Percentiles rank a stretch among this genome's conserved stretches.
Conservation (phyloP, 2,888 invertebrate species). For the Noctua comes region DNA sequence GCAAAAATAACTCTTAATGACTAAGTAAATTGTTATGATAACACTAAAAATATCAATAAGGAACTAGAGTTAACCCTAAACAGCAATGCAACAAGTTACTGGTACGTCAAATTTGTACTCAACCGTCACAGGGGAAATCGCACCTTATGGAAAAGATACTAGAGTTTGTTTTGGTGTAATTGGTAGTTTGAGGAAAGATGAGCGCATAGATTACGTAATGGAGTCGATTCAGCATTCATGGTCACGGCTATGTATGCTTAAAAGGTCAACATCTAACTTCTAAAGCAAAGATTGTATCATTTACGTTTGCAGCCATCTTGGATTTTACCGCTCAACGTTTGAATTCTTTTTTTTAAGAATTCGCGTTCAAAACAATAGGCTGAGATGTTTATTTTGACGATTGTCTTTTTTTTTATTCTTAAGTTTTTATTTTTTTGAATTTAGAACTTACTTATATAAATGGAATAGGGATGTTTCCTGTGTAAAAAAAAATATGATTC, state of each 20-base stretch:
- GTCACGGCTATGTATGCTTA: constrained; percentile 82
- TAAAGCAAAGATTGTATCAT: constrained; percentile 73
- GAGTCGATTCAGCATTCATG: constrained; percentile 86
- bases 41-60: constrained; percentile 73
- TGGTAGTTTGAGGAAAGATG: constrained; percentile 77
- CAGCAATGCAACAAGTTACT: constrained; percentile 76
- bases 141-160: constrained; percentile 11
- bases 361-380: constrained; percentile 40
- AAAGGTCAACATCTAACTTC: constrained; percentile 82
- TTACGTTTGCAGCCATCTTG: constrained; percentile 57
- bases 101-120: constrained; percentile 69
- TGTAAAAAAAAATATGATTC: too few relatives aligned
- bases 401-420: neutral
- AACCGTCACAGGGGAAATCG: constrained; percentile 31
- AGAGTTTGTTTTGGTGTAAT: constrained; percentile 50
- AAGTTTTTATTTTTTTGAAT: neutral
- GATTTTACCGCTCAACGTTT: constrained; percentile 47
- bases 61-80: constrained; percentile 75
- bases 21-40: constrained; percentile 62
- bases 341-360: constrained; percentile 48
- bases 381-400: neutral
- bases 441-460: neutral
- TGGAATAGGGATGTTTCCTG: too few relatives aligned
- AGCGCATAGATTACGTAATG: constrained; percentile 85
- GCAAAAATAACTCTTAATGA: constrained; percentile 29